Conservation (phyloP, 1,140 invertebrate species). For the Diuraphis noxia region DNA sequence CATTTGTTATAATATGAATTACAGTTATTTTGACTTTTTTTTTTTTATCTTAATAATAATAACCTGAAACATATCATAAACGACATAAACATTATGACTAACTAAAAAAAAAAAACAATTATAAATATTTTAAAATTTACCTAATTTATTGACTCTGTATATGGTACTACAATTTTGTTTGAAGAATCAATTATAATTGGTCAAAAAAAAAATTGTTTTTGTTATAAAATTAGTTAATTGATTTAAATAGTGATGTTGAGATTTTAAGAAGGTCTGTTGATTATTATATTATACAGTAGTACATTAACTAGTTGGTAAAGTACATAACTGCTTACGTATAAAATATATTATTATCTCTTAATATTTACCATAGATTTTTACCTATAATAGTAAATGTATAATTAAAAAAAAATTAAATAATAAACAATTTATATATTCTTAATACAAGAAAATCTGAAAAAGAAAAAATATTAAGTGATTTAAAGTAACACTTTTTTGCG, state of each 20-base stretch:
- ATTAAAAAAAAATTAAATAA: background rate
- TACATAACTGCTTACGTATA: background rate
- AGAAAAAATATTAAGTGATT: background rate
- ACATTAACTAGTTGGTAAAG: too few relatives aligned
- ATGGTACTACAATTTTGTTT: background rate
- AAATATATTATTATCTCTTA: background rate
- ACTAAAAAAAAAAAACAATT: background rate
- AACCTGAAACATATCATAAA: background rate
- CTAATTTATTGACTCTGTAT: background rate
- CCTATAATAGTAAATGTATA: background rate
- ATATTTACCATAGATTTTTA: background rate
- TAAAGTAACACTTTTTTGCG: background rate
- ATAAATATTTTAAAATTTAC: background rate
- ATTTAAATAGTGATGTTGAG: background rate
- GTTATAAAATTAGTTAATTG: background rate
- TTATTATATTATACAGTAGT: background rate
- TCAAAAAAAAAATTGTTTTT: background rate
- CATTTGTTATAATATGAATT: background rate
- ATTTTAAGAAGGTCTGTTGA: background rate
- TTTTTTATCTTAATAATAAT: background rate
- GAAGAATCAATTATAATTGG: background rate
- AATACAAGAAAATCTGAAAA: background rate
- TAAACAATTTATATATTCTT: background rate
- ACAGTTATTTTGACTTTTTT: background rate
- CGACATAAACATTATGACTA: background rate